These are phyloP conservation scores for Otus scops DNA, from an alignment of 2,797 vertebrate species.

Conservation along the genomic window DNA sequence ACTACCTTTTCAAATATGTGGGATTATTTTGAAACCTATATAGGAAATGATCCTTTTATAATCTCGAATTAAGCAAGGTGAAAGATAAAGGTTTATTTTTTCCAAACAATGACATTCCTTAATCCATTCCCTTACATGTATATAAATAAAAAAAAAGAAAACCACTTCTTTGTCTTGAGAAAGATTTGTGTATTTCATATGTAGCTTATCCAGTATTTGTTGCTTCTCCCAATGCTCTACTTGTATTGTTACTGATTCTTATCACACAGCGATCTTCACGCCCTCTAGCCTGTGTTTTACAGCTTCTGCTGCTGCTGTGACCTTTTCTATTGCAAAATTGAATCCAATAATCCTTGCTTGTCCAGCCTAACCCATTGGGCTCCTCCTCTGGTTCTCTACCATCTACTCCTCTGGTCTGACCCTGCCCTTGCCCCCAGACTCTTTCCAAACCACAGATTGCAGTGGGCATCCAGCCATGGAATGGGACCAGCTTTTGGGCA, in stretches of 20 bases:
- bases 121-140: neutral
- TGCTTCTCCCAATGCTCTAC: neutral
- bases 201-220: neutral
- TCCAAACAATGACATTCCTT: neutral
- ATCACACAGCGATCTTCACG: fast-evolving
- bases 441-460: neutral
- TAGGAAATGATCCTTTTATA: neutral
- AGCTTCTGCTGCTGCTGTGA: neutral
- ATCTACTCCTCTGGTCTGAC: neutral
- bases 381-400: neutral
- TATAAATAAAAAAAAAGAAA: neutral
- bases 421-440: neutral
- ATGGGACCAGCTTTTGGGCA: constrained; percentile 31
- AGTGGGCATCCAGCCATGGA: constrained; percentile 53
- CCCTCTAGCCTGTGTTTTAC: neutral
- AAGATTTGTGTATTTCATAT: neutral
- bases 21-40: neutral
- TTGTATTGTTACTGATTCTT: neutral
- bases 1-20: neutral
- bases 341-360: neutral
- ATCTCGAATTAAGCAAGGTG: neutral
- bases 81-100: neutral
- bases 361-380: neutral
- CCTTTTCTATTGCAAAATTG: neutral
- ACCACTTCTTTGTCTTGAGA: neutral